A percentile compares a stretch with the other conserved stretches of the same genome.
Evolutionary conservation across 1,140 invertebrate genomes (phyloP).

Genomic region (Epicauta chinensis): DNA sequence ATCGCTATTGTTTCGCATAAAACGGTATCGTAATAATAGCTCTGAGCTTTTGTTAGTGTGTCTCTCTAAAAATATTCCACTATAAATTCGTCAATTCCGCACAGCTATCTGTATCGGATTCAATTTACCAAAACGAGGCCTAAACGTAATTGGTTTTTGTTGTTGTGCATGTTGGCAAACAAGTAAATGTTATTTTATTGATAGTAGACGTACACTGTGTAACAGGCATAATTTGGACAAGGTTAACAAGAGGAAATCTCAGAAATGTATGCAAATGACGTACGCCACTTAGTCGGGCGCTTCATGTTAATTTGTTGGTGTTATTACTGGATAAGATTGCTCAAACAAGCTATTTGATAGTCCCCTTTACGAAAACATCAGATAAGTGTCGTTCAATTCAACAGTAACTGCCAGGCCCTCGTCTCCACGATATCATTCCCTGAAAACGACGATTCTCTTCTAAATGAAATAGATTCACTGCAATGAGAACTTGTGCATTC

Average conservation of each 20-base stretch:
- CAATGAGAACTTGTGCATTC: slow-evolving; percentile 16
- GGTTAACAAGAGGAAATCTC: slow-evolving; percentile 20
- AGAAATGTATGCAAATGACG: slow-evolving; percentile 29
- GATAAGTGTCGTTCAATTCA: slow-evolving; percentile 25
- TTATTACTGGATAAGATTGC: slow-evolving; percentile 30
- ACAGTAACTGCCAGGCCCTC: slow-evolving; percentile 11
- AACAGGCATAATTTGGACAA: slow-evolving; percentile 10
- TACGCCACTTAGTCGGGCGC: slow-evolving; percentile 25
- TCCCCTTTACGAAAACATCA: slow-evolving; percentile 26
- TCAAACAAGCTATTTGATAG: slow-evolving; percentile 31
- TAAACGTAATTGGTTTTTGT: too few species aligned
- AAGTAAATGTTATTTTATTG: too few species aligned
- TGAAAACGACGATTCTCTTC: slow-evolving; percentile 11
- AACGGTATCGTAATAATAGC: too few species aligned
- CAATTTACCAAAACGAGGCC: too few species aligned
- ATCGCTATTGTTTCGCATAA: too few species aligned
- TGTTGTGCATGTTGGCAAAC: too few species aligned
- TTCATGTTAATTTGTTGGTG: slow-evolving; percentile 31
- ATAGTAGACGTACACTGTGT: not conserved
- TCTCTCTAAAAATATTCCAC: too few species aligned
- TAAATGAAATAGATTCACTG: slow-evolving; percentile 14
- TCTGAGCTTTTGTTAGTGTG: too few species aligned
- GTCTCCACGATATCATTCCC: slow-evolving; percentile 8
- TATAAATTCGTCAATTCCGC: too few species aligned
- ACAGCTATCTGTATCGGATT: too few species aligned